phyloP scores from a whole-genome alignment of 2,113 vertebrate genomes.

The Nanorana parkeri region DNA sequence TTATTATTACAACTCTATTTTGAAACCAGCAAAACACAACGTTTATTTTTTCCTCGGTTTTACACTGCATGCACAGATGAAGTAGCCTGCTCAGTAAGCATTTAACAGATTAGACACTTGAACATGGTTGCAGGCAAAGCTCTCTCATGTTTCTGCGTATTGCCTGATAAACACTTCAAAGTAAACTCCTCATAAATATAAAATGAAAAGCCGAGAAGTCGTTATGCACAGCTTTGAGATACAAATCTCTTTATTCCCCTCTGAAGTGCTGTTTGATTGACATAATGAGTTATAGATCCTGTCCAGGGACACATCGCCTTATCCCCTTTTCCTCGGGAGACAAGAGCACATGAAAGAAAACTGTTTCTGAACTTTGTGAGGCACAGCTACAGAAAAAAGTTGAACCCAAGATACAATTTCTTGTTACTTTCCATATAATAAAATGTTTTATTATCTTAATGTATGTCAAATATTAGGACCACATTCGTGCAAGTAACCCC shows the following conservation, averaged over 20 bases:
- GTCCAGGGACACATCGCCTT: constrained; percentile 81
- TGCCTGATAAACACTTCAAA: constrained; percentile 91
- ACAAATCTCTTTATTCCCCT: constrained; percentile 87
- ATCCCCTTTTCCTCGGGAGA: constrained; percentile 80
- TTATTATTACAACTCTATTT: constrained; percentile 75
- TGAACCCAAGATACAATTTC: constrained; percentile 68
- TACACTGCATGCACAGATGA: constrained; percentile 77
- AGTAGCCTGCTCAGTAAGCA: constrained; percentile 78
- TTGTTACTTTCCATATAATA: constrained; percentile 67
- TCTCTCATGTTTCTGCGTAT: constrained; percentile 81
- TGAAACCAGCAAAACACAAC: constrained; percentile 72
- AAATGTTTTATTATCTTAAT: constrained; percentile 66
- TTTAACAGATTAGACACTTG: constrained; percentile 80
- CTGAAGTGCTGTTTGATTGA: constrained; percentile 86
- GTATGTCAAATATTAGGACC: constrained; percentile 64
- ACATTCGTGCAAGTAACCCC: constrained; percentile 56
- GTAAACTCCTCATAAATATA: constrained; percentile 86
- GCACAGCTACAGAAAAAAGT: constrained; percentile 74
- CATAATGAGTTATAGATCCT: constrained; percentile 87
- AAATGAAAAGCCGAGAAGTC: constrained; percentile 84
- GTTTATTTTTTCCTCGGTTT: constrained; percentile 75
- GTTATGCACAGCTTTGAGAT: constrained; percentile 83
- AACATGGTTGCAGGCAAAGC: constrained; percentile 82
- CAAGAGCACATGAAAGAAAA: constrained; percentile 81
- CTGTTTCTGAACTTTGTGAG: constrained; percentile 80